Evolutionary conservation across 2,113 vertebrate species (phyloP), one percentile per base, ranked within the genome.

Genomic region (Seriola aureovittata): DNA sequence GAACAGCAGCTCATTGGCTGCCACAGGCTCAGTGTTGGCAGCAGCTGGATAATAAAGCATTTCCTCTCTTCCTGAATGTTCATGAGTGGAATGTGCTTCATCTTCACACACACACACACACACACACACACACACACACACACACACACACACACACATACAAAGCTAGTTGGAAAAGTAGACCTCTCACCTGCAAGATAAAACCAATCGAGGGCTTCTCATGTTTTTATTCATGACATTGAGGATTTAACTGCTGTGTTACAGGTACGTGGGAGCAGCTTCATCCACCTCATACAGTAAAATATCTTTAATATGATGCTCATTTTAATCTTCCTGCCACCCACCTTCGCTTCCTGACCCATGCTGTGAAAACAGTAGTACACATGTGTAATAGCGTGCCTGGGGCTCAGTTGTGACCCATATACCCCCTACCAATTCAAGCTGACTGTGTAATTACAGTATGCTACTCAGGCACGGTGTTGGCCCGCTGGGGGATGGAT

Each of bases 401-500:
- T 32, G 54, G 38, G 78, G 90, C 80, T 75, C 83, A 58, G 65
- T 54, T 63, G 52, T 93, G 90, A 82, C 89, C 92, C 86, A 88
- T 13, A 80, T 92, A 92, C 87, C 91, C 86, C 93, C 88, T 65
- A 78, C 75, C 59, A 81, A 88, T 88, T 76, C 77, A 82, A 88
- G 85, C 81, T 81, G 82, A 91, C 81, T 90, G 77, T 80, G 78
- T 94, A 93, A 94, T 94, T 92, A 93, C 82, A 87, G 85, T 69
- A 36, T 82, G 78, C 74, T 81, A 64, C 81, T 88, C 85, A 88
- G 75, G 73, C 86, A 68, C 82, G 42, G 63, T 72, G 72, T 86
- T 88, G 76, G 62, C 75, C 69, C 75, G 73, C 80, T 75, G 86
- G 83, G 90, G 82, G 52, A 82, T 79, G 65, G 71, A 80, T 84